Evolutionary conservation across 1,140 invertebrate genomes (phyloP).

Genomic region (Pogonus chalceus): DNA sequence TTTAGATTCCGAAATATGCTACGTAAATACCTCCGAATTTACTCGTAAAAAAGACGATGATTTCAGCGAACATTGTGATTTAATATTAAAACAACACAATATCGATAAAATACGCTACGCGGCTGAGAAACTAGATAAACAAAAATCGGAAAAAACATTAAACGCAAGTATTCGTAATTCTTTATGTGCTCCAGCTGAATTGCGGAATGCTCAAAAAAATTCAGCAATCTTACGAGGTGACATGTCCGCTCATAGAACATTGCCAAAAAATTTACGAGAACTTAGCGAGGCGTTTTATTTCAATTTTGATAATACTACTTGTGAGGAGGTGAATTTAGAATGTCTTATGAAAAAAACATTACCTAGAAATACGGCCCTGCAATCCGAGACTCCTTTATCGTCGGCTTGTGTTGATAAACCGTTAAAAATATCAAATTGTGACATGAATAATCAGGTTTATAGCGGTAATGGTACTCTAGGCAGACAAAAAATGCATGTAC

Average conservation of each 20-base stretch:
- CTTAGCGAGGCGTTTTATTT: conserved; percentile 9
- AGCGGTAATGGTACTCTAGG: not conserved
- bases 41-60: not conserved
- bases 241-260: conserved; percentile 18
- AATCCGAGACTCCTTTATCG: not conserved
- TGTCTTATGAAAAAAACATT: not conserved
- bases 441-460: not conserved
- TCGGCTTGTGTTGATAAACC: not conserved
- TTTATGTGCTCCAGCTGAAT: not conserved
- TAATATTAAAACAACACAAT: not conserved
- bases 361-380: conserved; percentile 1
- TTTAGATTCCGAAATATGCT: not conserved
- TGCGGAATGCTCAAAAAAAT: not conserved
- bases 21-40: not conserved
- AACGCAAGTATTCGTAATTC: conserved; percentile 2
- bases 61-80: not conserved
- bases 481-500: not conserved
- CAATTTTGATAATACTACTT: conserved; percentile 1
- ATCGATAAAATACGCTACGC: not conserved
- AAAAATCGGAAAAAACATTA: not conserved
- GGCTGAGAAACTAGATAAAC: conserved; percentile 15
- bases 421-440: conserved; percentile 5
- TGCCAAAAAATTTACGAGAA: conserved; percentile 25
- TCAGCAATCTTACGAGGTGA: not conserved
- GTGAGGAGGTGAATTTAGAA: not conserved